Conservation (phyloP, 1,140 invertebrate genomes). For the Monomorium pharaonis region DNA sequence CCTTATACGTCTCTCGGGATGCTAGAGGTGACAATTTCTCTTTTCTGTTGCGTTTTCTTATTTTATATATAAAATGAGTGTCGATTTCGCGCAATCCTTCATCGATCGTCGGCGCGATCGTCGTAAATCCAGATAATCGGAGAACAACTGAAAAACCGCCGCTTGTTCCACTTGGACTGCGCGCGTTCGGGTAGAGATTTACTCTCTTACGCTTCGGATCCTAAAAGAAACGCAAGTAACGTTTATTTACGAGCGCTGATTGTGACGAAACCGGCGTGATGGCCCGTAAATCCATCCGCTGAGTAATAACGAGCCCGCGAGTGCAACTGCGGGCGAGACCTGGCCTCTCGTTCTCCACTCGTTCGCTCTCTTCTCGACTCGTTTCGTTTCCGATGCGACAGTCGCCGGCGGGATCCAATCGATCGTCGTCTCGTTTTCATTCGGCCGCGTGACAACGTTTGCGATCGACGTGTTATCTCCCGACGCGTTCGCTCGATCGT, state of each 20-base stretch:
- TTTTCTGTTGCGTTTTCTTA: not conserved
- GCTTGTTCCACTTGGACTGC: not conserved
- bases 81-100: not conserved
- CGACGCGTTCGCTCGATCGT: constrained; percentile 5
- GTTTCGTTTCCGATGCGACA: constrained; percentile 7
- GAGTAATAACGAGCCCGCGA: constrained; percentile 67
- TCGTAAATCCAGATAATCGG: constrained; percentile 26
- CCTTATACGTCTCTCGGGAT: not conserved
- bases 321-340: not conserved
- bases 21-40: not conserved
- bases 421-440: constrained; percentile 38
- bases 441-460: constrained; percentile 19
- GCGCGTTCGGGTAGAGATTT: not conserved
- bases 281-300: constrained; percentile 67
- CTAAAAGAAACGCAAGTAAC: not conserved
- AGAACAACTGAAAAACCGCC: not conserved
- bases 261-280: constrained; percentile 59
- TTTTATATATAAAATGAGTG: not conserved
- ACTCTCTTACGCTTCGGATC: constrained; percentile 2
- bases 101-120: not conserved
- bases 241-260: constrained; percentile 64
- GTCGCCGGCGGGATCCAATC: constrained; percentile 46
- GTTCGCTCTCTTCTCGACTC: constrained; percentile 22
- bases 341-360: constrained; percentile 19
- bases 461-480: constrained; percentile 23